Base-by-base conservation (phyloP, 2,797 vertebrate genomes). In the Sphenodon punctatus region DNA sequence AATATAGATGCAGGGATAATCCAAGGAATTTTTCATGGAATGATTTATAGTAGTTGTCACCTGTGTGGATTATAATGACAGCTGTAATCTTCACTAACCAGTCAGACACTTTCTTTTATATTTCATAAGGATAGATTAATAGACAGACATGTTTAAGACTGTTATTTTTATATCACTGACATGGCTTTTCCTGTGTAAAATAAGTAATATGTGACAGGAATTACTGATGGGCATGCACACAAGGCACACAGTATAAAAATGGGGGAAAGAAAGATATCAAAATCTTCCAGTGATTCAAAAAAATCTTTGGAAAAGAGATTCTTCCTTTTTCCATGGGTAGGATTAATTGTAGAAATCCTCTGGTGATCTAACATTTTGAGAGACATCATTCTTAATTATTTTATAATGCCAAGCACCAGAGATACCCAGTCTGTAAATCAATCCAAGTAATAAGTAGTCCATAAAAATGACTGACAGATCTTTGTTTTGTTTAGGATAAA, bases 401-500 rank as follows among this genome's bases (percentile, higher is more conserved):
- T 85, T 56, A 49, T 41, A 84, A 76, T 67, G 55, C 25, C 41
- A 85, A 67, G 39, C 55, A 75, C 38, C 39, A 78, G 63, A 34
- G 38, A 78, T 78, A 46, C 43, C 68, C n/a, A n/a, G n/a, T n/a
- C n/a, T 63, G n/a, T 76, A 81, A 83, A 56, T 83, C 65, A 84
- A 15, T 63, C 4, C 4, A 55, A 56, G n/a, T 46, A 82, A 81
- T 88, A 87, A 88, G 80, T n/a, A 70, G 78, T 67, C 67, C 25
- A 78, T 78, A 82, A 90, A 87, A 49, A 55, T 81, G 84, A 87
- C n/a, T 82, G 63, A 46, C 53, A 75, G 3, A 55, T 83, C 4
- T 43, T 56, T 25, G 86, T 20, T 86, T 86, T 74, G 59, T 48
- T 60, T 80, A 76, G 75, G 41, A 43, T 61, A 75, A 70, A 36